Evolutionary conservation across 2,888 invertebrate genomes (phyloP).

Genomic region (Trissolcus japonicus): DNA sequence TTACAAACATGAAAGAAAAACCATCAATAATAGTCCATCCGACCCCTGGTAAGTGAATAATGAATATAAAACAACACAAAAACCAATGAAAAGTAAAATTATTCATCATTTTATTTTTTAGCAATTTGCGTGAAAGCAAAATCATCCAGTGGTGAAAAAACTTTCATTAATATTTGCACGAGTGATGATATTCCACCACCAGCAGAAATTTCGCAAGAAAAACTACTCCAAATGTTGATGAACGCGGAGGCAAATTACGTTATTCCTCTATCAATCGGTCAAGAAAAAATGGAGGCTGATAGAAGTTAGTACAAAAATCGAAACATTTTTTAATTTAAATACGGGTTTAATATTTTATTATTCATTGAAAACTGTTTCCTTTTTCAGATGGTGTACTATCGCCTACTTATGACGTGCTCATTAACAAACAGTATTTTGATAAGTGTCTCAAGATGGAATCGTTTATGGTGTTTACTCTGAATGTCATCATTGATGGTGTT

Average conservation of each 20-base stretch:
- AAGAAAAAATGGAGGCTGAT: conserved; percentile 86
- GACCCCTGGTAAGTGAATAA: conserved; percentile 28
- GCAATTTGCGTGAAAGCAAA: conserved; percentile 89
- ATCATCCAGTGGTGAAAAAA: conserved; percentile 81
- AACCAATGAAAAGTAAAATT: not conserved
- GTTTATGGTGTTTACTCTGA: conserved; percentile 88
- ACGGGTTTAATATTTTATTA: not conserved
- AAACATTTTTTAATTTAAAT: not conserved
- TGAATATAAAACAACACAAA: not conserved
- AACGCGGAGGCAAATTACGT: conserved; percentile 85
- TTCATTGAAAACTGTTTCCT: not conserved
- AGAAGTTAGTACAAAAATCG: conserved; percentile 78
- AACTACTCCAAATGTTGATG: conserved; percentile 72
- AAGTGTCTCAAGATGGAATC: conserved; percentile 84
- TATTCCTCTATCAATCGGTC: conserved; percentile 94
- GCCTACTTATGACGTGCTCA: conserved; percentile 88
- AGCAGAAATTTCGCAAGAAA: conserved; percentile 81
- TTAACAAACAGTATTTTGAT: conserved; percentile 86
- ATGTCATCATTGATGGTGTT: conserved; percentile 87
- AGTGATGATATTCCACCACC: conserved; percentile 86
- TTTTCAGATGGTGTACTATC: conserved; percentile 81
- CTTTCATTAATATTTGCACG: conserved; percentile 91
- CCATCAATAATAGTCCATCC: conserved; percentile 34
- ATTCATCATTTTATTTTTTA: conserved; percentile 68
- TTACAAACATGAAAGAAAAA: conserved; percentile 6